Base-by-base conservation (phyloP, 2,797 vertebrate genomes). In the Hoplostethus atlanticus region DNA sequence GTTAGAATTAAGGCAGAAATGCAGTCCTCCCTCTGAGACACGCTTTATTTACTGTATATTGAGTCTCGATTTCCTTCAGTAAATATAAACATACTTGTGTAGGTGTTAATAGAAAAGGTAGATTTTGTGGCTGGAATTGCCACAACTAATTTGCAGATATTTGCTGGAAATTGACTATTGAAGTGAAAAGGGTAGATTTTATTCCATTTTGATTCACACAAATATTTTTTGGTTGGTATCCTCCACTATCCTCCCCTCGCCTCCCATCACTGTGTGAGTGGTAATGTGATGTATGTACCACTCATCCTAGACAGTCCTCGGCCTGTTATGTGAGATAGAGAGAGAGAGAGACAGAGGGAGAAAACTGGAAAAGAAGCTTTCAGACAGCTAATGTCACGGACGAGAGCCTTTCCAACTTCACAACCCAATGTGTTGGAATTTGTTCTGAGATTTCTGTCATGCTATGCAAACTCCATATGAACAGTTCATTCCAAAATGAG, bases 361-460 rank as follows among this genome's bases (percentile, higher is more conserved):
- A 69, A 36, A 55, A n/a, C 12, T 56, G 59, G 62, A 50, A 71
- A 48, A 60, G 60, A n/a, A 17, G 50, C 5, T 21, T 25, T 81
- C 80, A 83, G 80, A 79, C 55, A 64, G 62, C 2, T 9, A 44
- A 5, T 59, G 64, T 57, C 59, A 28, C 31, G n/a, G 70, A 71
- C 68, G 57, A 36, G 36, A 79, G 46, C 28, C 21, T 62, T 52
- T 42, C 11, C 11, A 42, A 12, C 28, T 59, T 47, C 42, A 68
- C 38, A 63, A 48, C 44, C 40, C n/a, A 15, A 2, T 3, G 44
- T 47, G 59, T 40, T 31, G 31, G 15, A 5, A 53, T 53, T 42
- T 38, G 13, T 17, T 50, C 12, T 15, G 28, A 70, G 50, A n/a
- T 54, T 48, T 56, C 30, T 28, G 28, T 16, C 34, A 53, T n/a